Conservation (phyloP, 2,797 vertebrate genomes). For the Catharus ustulatus region DNA sequence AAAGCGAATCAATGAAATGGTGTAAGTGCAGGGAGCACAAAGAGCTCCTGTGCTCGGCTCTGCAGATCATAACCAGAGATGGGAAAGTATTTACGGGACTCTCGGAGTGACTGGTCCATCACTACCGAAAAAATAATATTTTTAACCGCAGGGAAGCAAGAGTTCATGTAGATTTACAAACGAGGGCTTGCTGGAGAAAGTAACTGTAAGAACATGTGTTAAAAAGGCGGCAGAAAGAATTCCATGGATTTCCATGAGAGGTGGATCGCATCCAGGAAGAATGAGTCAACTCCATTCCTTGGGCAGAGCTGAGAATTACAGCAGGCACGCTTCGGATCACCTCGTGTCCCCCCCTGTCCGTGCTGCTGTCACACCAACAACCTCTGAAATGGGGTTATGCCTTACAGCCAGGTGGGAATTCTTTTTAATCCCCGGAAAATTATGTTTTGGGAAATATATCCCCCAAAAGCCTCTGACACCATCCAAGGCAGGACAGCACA, state of each 20-base stretch:
- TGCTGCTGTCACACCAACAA: neutral
- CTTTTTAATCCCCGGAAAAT: neutral
- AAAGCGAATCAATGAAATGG: neutral
- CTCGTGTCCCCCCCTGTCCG: neutral
- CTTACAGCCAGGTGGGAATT: neutral
- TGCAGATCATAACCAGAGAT: neutral
- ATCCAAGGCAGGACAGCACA: neutral
- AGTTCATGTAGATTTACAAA: constrained; percentile 27
- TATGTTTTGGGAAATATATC: rapidly evolving
- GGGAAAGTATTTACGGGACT: neutral
- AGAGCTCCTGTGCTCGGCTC: constrained; percentile 4
- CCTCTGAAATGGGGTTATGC: rapidly evolving
- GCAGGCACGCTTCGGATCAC: neutral
- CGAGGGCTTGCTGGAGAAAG: constrained; percentile 1
- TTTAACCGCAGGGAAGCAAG: neutral
- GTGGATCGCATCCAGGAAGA: constrained; percentile 54
- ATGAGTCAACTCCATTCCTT: constrained; percentile 60
- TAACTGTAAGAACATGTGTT: constrained; percentile 35
- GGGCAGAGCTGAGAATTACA: neutral
- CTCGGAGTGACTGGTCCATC: neutral
- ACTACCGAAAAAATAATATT: neutral
- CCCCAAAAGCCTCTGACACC: rapidly evolving
- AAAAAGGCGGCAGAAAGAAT: constrained; percentile 25
- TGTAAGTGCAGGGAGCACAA: neutral
- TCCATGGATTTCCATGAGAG: constrained; percentile 40